phyloP scores from a whole-genome alignment of 2,797 vertebrate species.

The Acanthiza pusilla region DNA sequence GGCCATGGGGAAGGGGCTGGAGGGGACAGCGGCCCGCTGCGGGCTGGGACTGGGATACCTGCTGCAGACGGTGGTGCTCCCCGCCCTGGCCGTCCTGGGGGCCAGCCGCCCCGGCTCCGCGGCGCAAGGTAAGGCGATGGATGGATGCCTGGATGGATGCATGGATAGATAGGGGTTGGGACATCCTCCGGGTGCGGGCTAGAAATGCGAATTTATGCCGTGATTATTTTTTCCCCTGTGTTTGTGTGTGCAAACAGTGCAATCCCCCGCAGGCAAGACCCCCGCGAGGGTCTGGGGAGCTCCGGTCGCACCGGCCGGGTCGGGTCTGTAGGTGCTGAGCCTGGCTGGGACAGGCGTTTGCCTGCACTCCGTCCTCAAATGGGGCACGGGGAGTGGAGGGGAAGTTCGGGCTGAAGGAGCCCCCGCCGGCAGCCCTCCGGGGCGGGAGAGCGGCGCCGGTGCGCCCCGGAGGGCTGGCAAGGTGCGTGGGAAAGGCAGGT shows the following conservation, averaged over 20 bases:
- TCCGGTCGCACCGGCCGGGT: neutral
- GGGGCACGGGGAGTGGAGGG: neutral
- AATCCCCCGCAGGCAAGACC: neutral
- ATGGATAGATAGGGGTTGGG: neutral
- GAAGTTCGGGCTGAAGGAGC: neutral
- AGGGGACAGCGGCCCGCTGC: slow-evolving; percentile 74
- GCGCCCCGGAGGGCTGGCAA: neutral
- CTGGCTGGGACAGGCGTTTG: neutral
- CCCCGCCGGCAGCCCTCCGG: neutral
- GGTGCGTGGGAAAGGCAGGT: slow-evolving; percentile 18
- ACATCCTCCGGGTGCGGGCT: neutral
- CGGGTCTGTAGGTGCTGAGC: neutral
- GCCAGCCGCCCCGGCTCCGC: slow-evolving; percentile 77
- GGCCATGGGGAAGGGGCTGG: slow-evolving; percentile 81
- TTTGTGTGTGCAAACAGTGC: neutral
- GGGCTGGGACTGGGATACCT: slow-evolving; percentile 80
- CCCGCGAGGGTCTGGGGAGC: neutral
- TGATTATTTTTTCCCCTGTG: neutral
- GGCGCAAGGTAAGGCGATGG: slow-evolving; percentile 84
- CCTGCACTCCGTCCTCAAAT: neutral
- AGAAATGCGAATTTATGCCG: neutral
- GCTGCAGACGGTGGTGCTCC: slow-evolving; percentile 77
- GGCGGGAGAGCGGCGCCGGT: neutral
- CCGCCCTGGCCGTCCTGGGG: slow-evolving; percentile 80
- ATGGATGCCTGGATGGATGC: neutral